These are phyloP conservation scores for Pachydiplax longipennis DNA, from an alignment of 2,888 invertebrate species.

Conservation along the genomic window DNA sequence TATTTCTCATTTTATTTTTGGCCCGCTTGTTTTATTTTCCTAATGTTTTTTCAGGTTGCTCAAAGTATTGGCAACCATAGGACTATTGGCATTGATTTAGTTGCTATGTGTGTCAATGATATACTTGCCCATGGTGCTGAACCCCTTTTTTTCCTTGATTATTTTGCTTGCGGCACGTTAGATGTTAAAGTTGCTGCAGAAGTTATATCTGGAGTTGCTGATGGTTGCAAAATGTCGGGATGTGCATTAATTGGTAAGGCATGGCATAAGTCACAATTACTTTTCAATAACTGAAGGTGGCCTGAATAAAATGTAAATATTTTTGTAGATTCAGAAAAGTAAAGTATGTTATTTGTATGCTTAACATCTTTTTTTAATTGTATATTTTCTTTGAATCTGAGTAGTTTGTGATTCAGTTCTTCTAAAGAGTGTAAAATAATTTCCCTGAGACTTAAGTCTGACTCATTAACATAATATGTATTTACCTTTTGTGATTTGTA, in stretches of 20 bases:
- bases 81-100: conserved; percentile 91
- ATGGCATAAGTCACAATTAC: too few relatives aligned
- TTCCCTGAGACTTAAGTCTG: too few relatives aligned
- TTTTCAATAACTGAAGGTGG: too few relatives aligned
- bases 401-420: too few relatives aligned
- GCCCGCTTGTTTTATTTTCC: neutral
- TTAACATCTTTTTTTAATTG: too few relatives aligned
- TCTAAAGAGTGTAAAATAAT: too few relatives aligned
- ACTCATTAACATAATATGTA: too few relatives aligned
- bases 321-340: too few relatives aligned
- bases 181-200: conserved; percentile 77
- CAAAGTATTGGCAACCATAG: conserved; percentile 79
- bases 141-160: conserved; percentile 95
- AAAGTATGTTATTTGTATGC: too few relatives aligned
- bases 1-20: neutral
- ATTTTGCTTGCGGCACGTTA: conserved; percentile 90
- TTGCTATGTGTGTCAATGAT: conserved; percentile 98
- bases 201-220: conserved; percentile 85
- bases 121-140: conserved; percentile 94
- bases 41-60: conserved; percentile 72
- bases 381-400: too few relatives aligned
- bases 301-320: too few relatives aligned
- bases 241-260: conserved; percentile 85
- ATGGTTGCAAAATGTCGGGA: conserved; percentile 84
- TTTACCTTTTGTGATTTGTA: too few relatives aligned